These are phyloP conservation scores for Junonia oenone DNA, from an alignment of 2,888 invertebrate genomes.

Conservation along the genomic window DNA sequence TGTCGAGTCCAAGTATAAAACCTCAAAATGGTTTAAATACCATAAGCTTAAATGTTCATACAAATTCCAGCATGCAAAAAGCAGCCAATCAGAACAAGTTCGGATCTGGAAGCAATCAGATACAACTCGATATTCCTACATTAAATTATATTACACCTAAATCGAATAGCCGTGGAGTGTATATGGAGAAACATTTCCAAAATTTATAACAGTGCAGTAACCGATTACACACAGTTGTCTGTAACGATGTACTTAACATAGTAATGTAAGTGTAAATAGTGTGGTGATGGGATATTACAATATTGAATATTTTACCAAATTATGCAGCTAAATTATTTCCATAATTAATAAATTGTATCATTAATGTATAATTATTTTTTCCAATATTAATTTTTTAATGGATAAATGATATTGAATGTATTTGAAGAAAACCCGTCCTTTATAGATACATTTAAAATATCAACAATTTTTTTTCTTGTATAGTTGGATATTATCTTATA, in stretches of 20 bases:
- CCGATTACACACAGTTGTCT: conserved; percentile 28
- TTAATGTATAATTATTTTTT: neutral
- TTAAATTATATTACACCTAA: conserved; percentile 73
- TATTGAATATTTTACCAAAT: conserved; percentile 13
- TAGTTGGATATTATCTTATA: conserved; percentile 12
- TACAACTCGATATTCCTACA: conserved; percentile 60
- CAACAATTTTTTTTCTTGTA: conserved; percentile 2
- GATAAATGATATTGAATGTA: conserved; percentile 5
- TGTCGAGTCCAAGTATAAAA: conserved; percentile 64
- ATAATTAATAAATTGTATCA: neutral
- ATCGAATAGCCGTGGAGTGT: conserved; percentile 50
- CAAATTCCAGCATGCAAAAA: conserved; percentile 63
- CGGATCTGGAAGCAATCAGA: conserved; percentile 47
- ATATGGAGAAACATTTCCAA: conserved; percentile 70
- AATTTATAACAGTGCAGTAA: conserved; percentile 69
- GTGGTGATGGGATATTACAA: conserved; percentile 48
- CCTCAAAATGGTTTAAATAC: conserved; percentile 69
- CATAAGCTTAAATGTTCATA: conserved; percentile 69
- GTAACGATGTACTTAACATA: conserved; percentile 58
- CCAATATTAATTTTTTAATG: conserved; percentile 3
- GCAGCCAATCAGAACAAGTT: conserved; percentile 44
- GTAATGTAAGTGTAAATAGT: conserved; percentile 51
- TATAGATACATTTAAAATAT: conserved; percentile 3
- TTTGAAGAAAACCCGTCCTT: conserved; percentile 21
- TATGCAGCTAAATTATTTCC: conserved; percentile 16